Evolutionary conservation across 2,113 vertebrate species (phyloP).

Genomic region (Axis porcinus): DNA sequence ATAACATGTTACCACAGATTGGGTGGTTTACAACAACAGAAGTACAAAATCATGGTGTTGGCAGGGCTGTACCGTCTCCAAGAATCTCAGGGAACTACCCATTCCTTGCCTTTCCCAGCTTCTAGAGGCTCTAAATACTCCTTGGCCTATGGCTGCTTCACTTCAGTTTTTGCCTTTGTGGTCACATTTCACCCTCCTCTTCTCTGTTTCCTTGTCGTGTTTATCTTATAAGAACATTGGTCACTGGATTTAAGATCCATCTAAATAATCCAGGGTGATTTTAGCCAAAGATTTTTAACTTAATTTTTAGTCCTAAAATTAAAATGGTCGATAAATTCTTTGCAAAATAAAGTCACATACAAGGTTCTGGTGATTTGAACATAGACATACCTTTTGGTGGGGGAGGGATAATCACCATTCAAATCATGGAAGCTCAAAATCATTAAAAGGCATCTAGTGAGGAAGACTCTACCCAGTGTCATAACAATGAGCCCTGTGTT

Average conservation of each 20-base stretch:
- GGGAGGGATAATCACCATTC: background rate
- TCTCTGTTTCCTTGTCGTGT: background rate
- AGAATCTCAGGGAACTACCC: background rate
- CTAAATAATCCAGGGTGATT: background rate
- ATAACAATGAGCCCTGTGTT: background rate
- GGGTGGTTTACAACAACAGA: background rate
- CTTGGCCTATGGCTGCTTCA: background rate
- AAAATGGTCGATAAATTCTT: background rate
- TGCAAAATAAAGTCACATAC: background rate
- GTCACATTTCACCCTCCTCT: background rate
- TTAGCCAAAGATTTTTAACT: background rate
- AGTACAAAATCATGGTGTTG: background rate
- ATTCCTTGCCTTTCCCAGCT: background rate
- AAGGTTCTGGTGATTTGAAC: background rate
- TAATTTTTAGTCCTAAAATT: background rate
- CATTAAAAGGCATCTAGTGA: background rate
- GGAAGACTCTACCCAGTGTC: background rate
- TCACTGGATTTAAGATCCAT: background rate
- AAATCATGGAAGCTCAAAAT: background rate
- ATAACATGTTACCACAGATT: background rate
- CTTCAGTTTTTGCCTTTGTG: background rate
- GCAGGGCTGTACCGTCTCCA: rapidly evolving
- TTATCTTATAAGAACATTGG: background rate
- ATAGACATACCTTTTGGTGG: background rate
- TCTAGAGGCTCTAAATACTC: background rate